phyloP scores from a whole-genome alignment of 2,113 vertebrate genomes.

The Ophiodon elongatus region DNA sequence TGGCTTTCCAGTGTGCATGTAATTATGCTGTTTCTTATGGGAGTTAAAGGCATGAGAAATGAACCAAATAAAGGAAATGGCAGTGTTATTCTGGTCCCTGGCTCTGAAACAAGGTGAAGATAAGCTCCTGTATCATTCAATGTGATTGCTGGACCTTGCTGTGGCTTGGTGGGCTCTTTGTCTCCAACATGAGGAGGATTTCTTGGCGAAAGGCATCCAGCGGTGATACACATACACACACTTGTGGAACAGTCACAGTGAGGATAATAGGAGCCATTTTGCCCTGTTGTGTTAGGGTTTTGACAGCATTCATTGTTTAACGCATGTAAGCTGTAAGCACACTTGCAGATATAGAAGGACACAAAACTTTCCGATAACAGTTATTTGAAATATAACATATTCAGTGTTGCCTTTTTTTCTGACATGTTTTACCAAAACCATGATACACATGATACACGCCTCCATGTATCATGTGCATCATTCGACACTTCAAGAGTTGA shows the following conservation, averaged over 20 bases:
- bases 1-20: constrained; percentile 52
- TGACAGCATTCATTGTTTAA: constrained; percentile 51
- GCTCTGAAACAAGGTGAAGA: constrained; percentile 41
- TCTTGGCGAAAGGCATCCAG: constrained; percentile 46
- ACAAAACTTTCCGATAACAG: constrained; percentile 11
- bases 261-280: constrained; percentile 74
- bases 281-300: constrained; percentile 63
- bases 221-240: constrained; percentile 50
- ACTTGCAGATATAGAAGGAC: constrained; percentile 44
- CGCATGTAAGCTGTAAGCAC: constrained; percentile 22
- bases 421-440: neutral
- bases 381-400: neutral
- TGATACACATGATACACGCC: no score
- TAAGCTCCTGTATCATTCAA: constrained; percentile 48
- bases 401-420: neutral
- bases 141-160: constrained; percentile 49
- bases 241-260: constrained; percentile 47
- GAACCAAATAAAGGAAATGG: constrained; percentile 25
- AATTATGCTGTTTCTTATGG: constrained; percentile 62
- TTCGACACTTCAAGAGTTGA: neutral
- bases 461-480: neutral
- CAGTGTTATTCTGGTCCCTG: constrained; percentile 28
- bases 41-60: constrained; percentile 48
- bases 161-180: constrained; percentile 39
- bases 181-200: constrained; percentile 47